These are phyloP conservation scores for Sinohyriopsis cumingii DNA, from an alignment of 2,888 invertebrate genomes.

Conservation along the genomic window DNA sequence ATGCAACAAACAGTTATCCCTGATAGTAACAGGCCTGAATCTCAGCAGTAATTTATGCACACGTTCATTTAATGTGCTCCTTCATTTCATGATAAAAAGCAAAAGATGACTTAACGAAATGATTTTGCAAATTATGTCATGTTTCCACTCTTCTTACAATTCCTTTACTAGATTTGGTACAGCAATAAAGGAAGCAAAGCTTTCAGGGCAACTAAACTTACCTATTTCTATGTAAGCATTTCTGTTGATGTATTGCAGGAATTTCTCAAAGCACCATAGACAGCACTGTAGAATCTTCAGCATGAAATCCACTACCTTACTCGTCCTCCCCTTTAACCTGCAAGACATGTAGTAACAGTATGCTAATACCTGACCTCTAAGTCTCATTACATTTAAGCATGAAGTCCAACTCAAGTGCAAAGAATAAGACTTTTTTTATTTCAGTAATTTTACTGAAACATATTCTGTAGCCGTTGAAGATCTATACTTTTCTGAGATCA, in stretches of 20 bases:
- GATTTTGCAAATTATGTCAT: too few species aligned
- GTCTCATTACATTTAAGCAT: too few species aligned
- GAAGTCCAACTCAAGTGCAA: too few species aligned
- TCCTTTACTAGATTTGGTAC: background rate
- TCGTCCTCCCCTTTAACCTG: constrained; percentile 54
- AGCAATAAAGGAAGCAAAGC: background rate
- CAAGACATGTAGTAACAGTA: background rate
- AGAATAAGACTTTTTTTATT: too few species aligned
- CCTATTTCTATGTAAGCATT: constrained; percentile 94
- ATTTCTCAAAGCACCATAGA: constrained; percentile 90
- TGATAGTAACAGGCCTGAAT: background rate
- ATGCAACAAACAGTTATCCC: background rate
- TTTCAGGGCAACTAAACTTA: constrained; percentile 36
- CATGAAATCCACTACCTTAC: constrained; percentile 55
- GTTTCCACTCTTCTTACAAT: too few species aligned
- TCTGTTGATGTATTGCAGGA: constrained; percentile 92
- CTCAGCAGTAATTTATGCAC: background rate
- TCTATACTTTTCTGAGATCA: too few species aligned
- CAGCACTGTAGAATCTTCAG: constrained; percentile 83
- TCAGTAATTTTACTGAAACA: too few species aligned
- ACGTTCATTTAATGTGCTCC: too few species aligned
- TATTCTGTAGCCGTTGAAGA: too few species aligned
- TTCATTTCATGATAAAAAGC: too few species aligned
- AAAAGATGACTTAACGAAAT: too few species aligned
- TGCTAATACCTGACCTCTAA: background rate